Evolutionary conservation across 2,888 invertebrate species (phyloP), one percentile per base, ranked within the genome.

Genomic region (Rhabditophanes sp.): DNA sequence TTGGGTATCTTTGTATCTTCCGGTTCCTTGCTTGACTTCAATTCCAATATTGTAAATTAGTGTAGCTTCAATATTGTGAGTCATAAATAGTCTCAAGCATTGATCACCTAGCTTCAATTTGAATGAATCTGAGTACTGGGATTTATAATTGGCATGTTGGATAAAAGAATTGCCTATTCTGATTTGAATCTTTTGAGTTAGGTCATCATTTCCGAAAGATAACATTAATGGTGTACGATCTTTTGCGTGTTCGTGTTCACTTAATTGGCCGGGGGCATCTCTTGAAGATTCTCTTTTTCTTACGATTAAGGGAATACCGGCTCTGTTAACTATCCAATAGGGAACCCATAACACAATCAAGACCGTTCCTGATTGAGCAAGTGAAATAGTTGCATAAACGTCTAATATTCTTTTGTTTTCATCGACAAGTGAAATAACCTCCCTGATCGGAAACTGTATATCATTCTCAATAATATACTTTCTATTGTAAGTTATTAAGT

Each of bases 291-390:
- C 53, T 66, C 83, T 85, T 68, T 90, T 88, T 50, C 79, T 77
- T 67, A 88, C 85, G 34, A 96, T 79, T 41, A 96, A 70, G n/a
- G 93, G 90, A 41, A 96, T 42, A 0, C 90, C 90, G 4, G 87
- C 81, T 67, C 82, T 81, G 71, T 96, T 93, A 39, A 93, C 77
- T 48, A 96, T 75, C 90, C 90, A 93, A 70, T 79, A 87, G 2
- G 82, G 80, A 2, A 82, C 80, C 30, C 78, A 78, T 17, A 88
- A 73, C 14, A 75, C 76, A 50, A 83, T 73, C 75, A 77, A 35
- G 12, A 61, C 39, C 1, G 50, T 35, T 1, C 49, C 51, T 4
- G 77, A 53, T 72, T 35, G 47, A n/a, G 41, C 46, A 4, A 51
- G 26, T 19, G 35, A 24, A 4, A 52, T 41, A 15, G 46, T 45